Conservation (phyloP, 2,113 vertebrate species). For the Lagopus muta region DNA sequence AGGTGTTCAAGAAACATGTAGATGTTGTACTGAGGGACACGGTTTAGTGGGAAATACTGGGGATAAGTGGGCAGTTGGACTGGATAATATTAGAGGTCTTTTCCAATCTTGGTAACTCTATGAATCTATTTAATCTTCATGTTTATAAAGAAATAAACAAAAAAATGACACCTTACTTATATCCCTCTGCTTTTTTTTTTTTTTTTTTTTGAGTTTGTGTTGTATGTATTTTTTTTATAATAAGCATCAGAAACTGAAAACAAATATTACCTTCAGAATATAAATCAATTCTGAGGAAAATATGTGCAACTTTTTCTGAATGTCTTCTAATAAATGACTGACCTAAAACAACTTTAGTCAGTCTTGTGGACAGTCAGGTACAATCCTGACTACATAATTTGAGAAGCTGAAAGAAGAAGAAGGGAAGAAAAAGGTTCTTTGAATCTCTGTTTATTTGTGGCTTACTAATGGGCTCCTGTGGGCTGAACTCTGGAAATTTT, state of each 20-base stretch:
- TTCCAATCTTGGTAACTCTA: no score
- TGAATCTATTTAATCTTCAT: not conserved
- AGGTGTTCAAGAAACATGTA: no score
- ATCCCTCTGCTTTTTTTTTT: not conserved
- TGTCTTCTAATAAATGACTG: not conserved
- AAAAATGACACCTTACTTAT: not conserved
- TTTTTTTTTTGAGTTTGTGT: not conserved
- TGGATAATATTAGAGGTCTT: no score
- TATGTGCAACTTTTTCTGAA: not conserved
- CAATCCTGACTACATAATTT: not conserved
- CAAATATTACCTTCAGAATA: not conserved
- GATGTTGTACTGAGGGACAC: no score
- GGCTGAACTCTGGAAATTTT: not conserved
- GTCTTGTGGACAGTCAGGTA: not conserved
- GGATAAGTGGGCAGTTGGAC: no score
- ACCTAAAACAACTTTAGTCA: not conserved
- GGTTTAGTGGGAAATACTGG: no score
- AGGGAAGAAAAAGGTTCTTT: not conserved
- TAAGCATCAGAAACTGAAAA: not conserved
- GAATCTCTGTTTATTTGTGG: not conserved
- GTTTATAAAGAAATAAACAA: not conserved
- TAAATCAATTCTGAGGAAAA: not conserved
- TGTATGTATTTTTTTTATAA: not conserved
- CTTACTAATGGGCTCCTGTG: not conserved
- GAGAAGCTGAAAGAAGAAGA: not conserved